These are phyloP conservation scores for Drosophila macrospina DNA, from an alignment of 2,888 invertebrate genomes.

Conservation along the genomic window DNA sequence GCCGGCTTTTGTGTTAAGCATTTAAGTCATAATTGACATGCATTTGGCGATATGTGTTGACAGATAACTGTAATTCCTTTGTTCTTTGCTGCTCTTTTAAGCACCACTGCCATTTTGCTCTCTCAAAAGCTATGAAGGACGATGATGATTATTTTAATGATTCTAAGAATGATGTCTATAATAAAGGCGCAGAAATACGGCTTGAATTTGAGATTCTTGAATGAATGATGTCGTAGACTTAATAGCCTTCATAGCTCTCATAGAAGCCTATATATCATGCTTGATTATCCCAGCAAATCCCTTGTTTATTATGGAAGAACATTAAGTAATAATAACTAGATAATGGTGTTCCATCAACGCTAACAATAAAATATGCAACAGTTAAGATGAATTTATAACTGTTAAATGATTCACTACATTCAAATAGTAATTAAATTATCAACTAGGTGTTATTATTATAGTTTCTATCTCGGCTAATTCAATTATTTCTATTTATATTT, in stretches of 20 bases:
- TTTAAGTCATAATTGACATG: conserved; percentile 81
- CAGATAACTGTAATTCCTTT: conserved; percentile 68
- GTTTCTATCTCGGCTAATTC: not conserved
- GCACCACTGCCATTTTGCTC: conserved; percentile 23
- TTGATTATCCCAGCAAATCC: not conserved
- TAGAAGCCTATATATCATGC: not conserved
- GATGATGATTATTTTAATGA: conserved; percentile 38
- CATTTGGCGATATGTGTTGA: conserved; percentile 77
- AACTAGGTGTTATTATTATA: not conserved
- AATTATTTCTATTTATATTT: conserved; percentile 17
- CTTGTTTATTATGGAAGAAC: no score
- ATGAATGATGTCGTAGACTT: not conserved
- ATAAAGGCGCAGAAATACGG: conserved; percentile 5
- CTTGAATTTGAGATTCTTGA: conserved; percentile 3
- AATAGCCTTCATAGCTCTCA: not conserved
- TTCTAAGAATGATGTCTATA: conserved; percentile 17
- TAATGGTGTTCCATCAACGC: not conserved
- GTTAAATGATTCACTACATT: not conserved
- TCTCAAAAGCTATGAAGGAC: conserved; percentile 23
- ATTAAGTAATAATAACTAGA: not conserved
- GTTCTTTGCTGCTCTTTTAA: conserved; percentile 21
- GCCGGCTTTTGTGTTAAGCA: conserved; percentile 77
- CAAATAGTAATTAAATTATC: not conserved
- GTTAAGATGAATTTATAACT: not conserved
- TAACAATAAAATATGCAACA: conserved; percentile 1